A percentile compares a stretch with the other conserved stretches of the same genome.
Conservation (phyloP, 35 echinoderm and acorn worm species). For the Anneissia japonica region DNA sequence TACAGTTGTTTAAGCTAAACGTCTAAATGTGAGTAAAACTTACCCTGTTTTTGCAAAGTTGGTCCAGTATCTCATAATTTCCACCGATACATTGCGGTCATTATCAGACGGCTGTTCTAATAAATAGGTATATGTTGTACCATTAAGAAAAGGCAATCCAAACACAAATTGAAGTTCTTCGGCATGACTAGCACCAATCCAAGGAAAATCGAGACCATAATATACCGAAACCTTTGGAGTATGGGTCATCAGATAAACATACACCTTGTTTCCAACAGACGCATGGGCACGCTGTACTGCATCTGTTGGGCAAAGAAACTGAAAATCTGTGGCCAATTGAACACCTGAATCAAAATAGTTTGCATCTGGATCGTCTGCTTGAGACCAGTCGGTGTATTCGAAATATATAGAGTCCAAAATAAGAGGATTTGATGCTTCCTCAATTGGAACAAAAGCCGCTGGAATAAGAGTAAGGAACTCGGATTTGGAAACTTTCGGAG, state of each 20-base stretch:
- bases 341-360: slow-evolving; percentile 45
- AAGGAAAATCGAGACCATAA: slow-evolving; percentile 6
- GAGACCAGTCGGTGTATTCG: slow-evolving; percentile 67
- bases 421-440: slow-evolving; percentile 22
- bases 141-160: slow-evolving; percentile 6
- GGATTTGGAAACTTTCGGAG: not conserved
- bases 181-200: slow-evolving; percentile 41
- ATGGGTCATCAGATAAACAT: slow-evolving; percentile 66
- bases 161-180: slow-evolving; percentile 78
- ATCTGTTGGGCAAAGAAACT: slow-evolving; percentile 65
- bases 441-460: not conserved
- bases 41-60: slow-evolving; percentile 55
- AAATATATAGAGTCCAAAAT: slow-evolving; percentile 51
- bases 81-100: slow-evolving; percentile 5
- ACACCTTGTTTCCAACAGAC: slow-evolving; percentile 33
- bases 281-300: slow-evolving; percentile 19
- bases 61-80: slow-evolving; percentile 45
- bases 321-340: slow-evolving; percentile 42
- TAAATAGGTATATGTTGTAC: slow-evolving; percentile 9
- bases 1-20: no score
- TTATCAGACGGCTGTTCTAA: slow-evolving; percentile 11
- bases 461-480: not conserved
- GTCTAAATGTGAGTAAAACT: not conserved
- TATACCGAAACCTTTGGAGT: slow-evolving; percentile 30
- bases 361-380: slow-evolving; percentile 37